Base-by-base conservation (phyloP, 2,797 vertebrate genomes). In the Macropodus opercularis region DNA sequence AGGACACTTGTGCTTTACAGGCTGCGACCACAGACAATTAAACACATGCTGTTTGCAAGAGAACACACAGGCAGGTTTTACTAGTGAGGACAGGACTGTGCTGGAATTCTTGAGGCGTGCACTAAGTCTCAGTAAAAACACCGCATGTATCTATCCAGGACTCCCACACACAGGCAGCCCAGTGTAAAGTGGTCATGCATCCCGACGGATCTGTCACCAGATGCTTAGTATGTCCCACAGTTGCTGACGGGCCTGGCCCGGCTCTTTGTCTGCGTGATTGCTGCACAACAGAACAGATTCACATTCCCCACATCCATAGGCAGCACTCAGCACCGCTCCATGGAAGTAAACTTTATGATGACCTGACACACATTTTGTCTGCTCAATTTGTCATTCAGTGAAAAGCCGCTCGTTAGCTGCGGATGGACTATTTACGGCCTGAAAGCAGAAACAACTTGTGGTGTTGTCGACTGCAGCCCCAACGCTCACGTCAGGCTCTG, bases 111-210 rank as follows among this genome's bases (percentile, higher is more conserved):
- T 85, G 69, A 83, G 54, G 61, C 66, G 73, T 69, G 84, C 83
- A 84, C 83, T 89, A 84, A 78, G 77, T 78, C 63, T 24, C 76
- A 89, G 87, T 91, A 84, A 92, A 91, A 93, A 92, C 87, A 86
- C 23, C 34, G 68, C 7, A 53, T 53, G 59, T 22, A 58, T 65
- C 60, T 35, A 4, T 65, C 55, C 13, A 38, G 67, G 69, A 73
- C 80, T 83, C 84, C 66, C 50, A 38, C 69, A 80, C 79, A 84
- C 72, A 90, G 80, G 70, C 86, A 82, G 75, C 69, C 69, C 83
- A 77, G 86, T 88, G 85, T 80, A 81, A 85, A 90, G 87, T 91
- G 83, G 87, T 91, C 90, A 90, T 85, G 92, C 89, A 80, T 90
- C 89, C 86, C 71, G 73, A 71, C 77, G 55, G 80, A 83, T 90